Evolutionary conservation across 1,140 invertebrate genomes (phyloP).

Genomic region (Brachionus asplanchnoidis): DNA sequence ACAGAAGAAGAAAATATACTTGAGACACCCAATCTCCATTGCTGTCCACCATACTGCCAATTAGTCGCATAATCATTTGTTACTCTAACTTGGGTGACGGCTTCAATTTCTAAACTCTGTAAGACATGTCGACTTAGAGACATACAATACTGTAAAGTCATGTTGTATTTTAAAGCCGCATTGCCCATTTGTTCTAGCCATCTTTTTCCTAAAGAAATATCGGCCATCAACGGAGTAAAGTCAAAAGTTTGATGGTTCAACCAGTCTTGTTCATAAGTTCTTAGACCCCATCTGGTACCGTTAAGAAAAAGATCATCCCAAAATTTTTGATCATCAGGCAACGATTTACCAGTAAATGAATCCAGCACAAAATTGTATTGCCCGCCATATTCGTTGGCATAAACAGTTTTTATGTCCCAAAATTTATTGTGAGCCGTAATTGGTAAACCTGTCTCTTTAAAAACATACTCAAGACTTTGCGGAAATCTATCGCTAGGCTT

Average conservation of each 20-base stretch:
- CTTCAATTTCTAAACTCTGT: conserved; percentile 43
- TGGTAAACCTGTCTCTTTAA: conserved; percentile 44
- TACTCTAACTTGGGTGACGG: conserved; percentile 44
- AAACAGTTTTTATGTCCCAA: conserved; percentile 44
- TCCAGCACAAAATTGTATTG: conserved; percentile 14
- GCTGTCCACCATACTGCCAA: conserved; percentile 37
- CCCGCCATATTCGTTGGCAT: conserved; percentile 23
- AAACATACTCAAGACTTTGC: conserved; percentile 45
- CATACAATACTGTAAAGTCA: conserved; percentile 47
- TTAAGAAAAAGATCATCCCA: conserved; percentile 46
- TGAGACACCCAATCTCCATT: conserved; percentile 51
- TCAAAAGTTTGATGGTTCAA: conserved; percentile 44
- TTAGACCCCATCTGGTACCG: conserved; percentile 46
- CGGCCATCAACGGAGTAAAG: conserved; percentile 43
- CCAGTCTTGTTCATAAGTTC: conserved; percentile 48
- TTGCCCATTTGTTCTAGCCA: conserved; percentile 46
- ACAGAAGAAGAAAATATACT: conserved; percentile 50
- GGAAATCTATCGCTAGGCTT: conserved; percentile 43
- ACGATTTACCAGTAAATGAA: conserved; percentile 9
- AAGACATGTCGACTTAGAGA: conserved; percentile 44
- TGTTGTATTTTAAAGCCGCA: conserved; percentile 42
- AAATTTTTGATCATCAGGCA: conserved; percentile 44
- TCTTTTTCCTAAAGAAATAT: conserved; percentile 43
- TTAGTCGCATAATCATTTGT: conserved; percentile 40
- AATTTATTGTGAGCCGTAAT: conserved; percentile 48